Evolutionary conservation across 2,113 vertebrate genomes (phyloP), one percentile per base, ranked within the genome.

Genomic region (Thamnophis sirtalis): DNA sequence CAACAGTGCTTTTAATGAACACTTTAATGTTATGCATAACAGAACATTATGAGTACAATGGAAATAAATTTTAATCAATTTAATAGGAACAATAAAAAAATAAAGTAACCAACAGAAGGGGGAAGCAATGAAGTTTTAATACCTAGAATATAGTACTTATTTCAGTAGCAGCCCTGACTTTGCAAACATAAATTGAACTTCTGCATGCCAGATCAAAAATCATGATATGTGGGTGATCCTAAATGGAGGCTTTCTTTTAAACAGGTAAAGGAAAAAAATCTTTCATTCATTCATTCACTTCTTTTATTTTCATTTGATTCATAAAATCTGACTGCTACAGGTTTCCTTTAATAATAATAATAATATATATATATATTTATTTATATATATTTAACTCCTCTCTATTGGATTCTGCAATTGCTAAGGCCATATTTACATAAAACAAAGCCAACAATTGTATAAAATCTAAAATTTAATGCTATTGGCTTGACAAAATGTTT

Each of bases 1-100:
- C 96, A 97, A 97, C 96, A 95, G 92, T 96, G 96, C 98, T 98
- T 98, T 98, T 98, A 99, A 99, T 99, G 98, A 99, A 98, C 98
- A 97, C 97, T 99, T 99, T 99, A 99, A 99, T 99, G 98, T 98
- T 97, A 97, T 98, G 97, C 98, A 98, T 98, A 98, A 98, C 98
- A 98, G 98, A 98, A 98, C 98, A 98, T 98, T 97, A 98, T 97
- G 97, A 98, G 97, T 98, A 98, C 98, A 98, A 98, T 98, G 98
- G 98, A 98, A 98, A 98, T 97, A 96, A 98, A 98, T 97, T 98
- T 98, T 97, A 96, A 97, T 97, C 97, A 97, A 97, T 97, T 97
- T 97, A 98, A 97, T 97, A 97, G 96, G 96, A 96, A 96, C 87
- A 91, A 91, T 85, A 90, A 56, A 50, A 95, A 97, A 68, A 95